Evolutionary conservation across 1,140 invertebrate genomes (phyloP), one percentile per base, ranked within the genome.

Genomic region (Lordiphosa clarofinis): DNA sequence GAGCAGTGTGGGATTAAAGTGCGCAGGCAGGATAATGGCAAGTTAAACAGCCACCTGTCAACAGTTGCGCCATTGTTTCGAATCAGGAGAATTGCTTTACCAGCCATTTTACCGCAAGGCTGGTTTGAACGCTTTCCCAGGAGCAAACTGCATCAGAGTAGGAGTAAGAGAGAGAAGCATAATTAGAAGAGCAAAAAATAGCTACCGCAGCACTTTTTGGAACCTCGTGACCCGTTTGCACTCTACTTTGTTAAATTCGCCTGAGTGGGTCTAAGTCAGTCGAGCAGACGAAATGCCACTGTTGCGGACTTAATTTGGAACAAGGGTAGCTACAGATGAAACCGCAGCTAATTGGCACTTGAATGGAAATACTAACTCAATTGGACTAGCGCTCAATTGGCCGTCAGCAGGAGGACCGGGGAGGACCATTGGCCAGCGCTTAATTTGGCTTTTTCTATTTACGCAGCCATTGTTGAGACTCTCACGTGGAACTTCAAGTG

Each of bases 301-400:
- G 19, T 39, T 37, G 19, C 21, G 57, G 31, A 52, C 53, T 65
- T 53, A 50, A 44, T 56, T n/a, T 52, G 31, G 46, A 57, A 61
- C 64, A 52, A 64, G 55, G 46, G 12, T 46, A 59, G 54, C 37
- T 36, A 44, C 53, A 33, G 65, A 59, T 54, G 53, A 47, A 57
- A 59, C 56, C 79, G 49, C 60, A 39, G 39, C 78, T 82, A 82
- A 82, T 82, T 82, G 78, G 69, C 56, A 61, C 78, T 82, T 73
- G 61, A 70, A 72, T 57, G 49, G 44, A 66, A 69, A 70, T 60
- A 38, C 56, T 62, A 60, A 55, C 73, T 73, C 50, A 66, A 82
- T 73, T 59, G 71, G 65, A 42, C 35, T 33, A 11, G 33, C 64
- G 46, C 53, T 49, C 67, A 49, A 53, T 35, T 44, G 36, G 44